A percentile compares a stretch with the other conserved stretches of the same genome.
These are phyloP conservation scores for Ochropacha duplaris DNA, from an alignment of 2,888 invertebrate species.

Conservation along the genomic window DNA sequence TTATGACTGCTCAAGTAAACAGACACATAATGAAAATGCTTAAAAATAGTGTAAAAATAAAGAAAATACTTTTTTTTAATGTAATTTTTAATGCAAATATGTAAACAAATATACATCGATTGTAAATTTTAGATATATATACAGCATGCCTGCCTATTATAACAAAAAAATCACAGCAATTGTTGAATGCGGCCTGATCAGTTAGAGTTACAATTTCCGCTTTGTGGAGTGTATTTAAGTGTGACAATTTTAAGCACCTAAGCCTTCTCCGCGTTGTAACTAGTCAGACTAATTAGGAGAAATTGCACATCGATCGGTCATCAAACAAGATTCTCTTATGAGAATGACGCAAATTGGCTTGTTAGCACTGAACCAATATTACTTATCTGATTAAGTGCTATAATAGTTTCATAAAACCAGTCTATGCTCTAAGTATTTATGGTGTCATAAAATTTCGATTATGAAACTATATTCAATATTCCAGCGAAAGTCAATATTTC, in stretches of 20 bases:
- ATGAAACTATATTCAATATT: constrained; percentile 41
- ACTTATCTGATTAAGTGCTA: constrained; percentile 17
- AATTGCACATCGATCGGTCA: constrained; percentile 12
- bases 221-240: not conserved
- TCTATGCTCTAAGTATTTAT: constrained; percentile 18
- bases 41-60: too few relatives aligned
- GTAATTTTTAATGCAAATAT: too few relatives aligned
- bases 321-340: constrained; percentile 18
- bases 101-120: too few relatives aligned
- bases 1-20: too few relatives aligned
- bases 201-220: too few relatives aligned
- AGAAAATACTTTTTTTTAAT: too few relatives aligned
- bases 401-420: constrained; percentile 25
- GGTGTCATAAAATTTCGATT: constrained; percentile 35
- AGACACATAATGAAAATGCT: too few relatives aligned
- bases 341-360: constrained; percentile 30
- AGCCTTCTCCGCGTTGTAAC: not conserved
- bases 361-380: constrained; percentile 25
- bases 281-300: constrained; percentile 5
- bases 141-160: too few relatives aligned
- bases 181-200: too few relatives aligned
- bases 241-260: not conserved
- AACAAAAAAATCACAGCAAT: too few relatives aligned
- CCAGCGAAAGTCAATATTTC: constrained; percentile 16
- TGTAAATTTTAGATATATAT: too few relatives aligned